A percentile compares a stretch with the other conserved stretches of the same genome.
phyloP scores from a whole-genome alignment of 2,113 vertebrate genomes.

The Passer domesticus region DNA sequence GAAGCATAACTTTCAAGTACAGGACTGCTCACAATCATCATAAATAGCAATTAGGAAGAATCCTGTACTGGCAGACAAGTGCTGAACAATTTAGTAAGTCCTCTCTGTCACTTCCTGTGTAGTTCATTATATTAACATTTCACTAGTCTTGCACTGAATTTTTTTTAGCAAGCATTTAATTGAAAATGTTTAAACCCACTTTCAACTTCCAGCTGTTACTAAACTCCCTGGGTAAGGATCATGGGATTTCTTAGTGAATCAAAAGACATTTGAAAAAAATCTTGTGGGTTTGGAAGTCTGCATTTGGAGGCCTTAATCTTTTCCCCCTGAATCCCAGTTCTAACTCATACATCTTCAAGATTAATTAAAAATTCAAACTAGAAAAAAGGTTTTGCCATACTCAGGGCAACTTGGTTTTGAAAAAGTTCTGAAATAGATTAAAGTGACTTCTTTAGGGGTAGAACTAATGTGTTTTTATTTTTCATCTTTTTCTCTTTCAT shows the following conservation, averaged over 20 bases:
- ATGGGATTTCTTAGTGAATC: not conserved
- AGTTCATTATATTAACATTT: not conserved
- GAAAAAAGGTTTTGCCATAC: not conserved
- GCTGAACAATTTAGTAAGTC: not conserved
- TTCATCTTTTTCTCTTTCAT: not conserved
- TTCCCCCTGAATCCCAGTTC: not conserved
- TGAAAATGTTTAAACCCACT: not conserved
- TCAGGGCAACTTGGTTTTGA: accelerated
- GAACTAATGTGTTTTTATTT: not conserved
- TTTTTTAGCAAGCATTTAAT: not conserved
- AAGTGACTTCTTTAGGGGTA: not conserved
- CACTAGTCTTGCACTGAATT: not conserved
- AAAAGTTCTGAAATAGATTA: not conserved
- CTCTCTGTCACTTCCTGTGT: not conserved
- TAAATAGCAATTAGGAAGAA: not conserved
- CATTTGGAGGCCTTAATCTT: not conserved
- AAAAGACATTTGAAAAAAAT: not conserved
- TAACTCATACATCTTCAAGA: not conserved
- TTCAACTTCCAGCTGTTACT: not conserved
- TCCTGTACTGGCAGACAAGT: not conserved
- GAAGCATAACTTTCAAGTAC: not conserved
- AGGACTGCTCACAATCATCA: not conserved
- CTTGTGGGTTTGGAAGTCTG: not conserved
- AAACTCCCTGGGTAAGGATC: not conserved
- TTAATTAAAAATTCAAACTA: not conserved